These are phyloP conservation scores for Apamea sordens DNA, from an alignment of 2,888 invertebrate species.

Conservation along the genomic window DNA sequence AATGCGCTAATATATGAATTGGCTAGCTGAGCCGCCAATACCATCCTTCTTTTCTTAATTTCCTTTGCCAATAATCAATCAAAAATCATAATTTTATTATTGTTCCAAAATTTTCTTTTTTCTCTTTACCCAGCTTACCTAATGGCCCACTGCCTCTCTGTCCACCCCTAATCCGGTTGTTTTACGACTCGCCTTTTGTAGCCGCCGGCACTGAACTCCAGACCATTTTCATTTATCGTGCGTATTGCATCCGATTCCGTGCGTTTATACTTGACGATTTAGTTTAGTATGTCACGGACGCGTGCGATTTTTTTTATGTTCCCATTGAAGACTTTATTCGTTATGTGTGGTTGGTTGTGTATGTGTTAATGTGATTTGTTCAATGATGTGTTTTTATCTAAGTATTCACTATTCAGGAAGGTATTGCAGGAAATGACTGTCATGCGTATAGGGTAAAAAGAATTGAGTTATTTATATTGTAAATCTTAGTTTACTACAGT, in stretches of 20 bases:
- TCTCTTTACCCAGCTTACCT: slow-evolving; percentile 47
- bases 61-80: background rate
- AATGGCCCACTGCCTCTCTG: slow-evolving; percentile 72
- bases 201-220: slow-evolving; percentile 79
- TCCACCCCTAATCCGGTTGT: slow-evolving; percentile 85
- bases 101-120: background rate
- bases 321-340: slow-evolving; percentile 36
- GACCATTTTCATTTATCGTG: slow-evolving; percentile 85
- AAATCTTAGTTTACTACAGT: too few species aligned
- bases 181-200: slow-evolving; percentile 86
- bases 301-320: slow-evolving; percentile 45
- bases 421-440: too few species aligned
- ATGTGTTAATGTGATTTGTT: background rate
- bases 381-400: background rate
- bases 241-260: slow-evolving; percentile 74
- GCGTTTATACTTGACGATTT: slow-evolving; percentile 73
- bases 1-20: background rate
- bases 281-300: slow-evolving; percentile 72
- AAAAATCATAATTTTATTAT: background rate
- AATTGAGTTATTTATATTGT: too few species aligned
- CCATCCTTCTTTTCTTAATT: too few species aligned
- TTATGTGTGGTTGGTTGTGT: slow-evolving; percentile 2
- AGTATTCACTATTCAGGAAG: background rate
- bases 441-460: too few species aligned
- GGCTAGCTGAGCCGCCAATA: background rate